Evolutionary conservation across 64 coral and sea anemone genomes (phyloP).

Genomic region (Porites australiensis): DNA sequence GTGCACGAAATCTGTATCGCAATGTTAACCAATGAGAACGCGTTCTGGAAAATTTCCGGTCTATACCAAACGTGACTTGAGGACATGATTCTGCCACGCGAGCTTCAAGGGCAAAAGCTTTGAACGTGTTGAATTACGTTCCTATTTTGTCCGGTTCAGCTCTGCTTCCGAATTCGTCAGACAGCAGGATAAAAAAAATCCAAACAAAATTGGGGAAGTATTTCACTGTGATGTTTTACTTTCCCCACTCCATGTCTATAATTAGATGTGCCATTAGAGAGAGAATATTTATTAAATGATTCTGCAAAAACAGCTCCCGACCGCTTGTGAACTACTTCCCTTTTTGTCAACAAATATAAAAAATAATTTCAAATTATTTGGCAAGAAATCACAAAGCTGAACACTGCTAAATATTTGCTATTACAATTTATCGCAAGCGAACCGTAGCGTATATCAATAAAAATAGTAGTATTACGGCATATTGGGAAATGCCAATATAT

Average conservation of each 20-base stretch:
- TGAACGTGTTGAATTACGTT: background rate
- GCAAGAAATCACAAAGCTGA: background rate
- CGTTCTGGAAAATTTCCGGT: constrained; percentile 7
- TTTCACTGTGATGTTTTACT: background rate
- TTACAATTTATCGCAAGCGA: too few species aligned
- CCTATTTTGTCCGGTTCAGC: background rate
- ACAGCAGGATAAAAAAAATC: background rate
- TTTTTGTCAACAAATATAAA: background rate
- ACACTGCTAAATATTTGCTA: too few species aligned
- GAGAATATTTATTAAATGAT: background rate
- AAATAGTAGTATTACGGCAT: background rate
- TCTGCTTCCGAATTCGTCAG: background rate
- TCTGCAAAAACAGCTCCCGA: background rate
- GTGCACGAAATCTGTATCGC: background rate
- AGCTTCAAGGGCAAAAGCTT: background rate
- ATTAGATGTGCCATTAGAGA: background rate
- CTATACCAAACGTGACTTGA: constrained; percentile 13
- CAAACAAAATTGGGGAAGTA: too few species aligned
- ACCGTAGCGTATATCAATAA: background rate
- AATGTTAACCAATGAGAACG: background rate
- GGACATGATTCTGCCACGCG: constrained; percentile 29
- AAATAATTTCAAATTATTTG: background rate
- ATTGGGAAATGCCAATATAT: background rate
- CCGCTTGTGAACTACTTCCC: background rate
- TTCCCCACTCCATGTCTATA: background rate